phyloP scores from a whole-genome alignment of 2,113 vertebrate species.

The Zosterops borbonicus region DNA sequence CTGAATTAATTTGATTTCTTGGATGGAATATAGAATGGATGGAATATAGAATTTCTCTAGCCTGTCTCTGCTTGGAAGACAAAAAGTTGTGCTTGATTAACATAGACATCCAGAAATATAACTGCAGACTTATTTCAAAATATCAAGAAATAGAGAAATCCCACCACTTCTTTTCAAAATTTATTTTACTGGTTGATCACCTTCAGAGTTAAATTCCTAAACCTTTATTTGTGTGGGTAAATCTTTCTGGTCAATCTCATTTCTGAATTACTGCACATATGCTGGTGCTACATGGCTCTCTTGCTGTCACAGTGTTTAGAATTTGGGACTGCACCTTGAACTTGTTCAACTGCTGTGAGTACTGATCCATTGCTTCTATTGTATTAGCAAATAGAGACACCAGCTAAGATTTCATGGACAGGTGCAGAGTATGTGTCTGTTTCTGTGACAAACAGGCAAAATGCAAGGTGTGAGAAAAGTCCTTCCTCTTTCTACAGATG shows the following conservation, averaged over 20 bases:
- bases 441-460: neutral
- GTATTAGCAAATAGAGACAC: neutral
- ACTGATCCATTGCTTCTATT: neutral
- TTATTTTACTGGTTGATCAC: neutral
- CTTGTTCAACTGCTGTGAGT: neutral
- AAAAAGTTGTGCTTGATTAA: neutral
- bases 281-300: neutral
- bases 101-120: neutral
- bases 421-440: accelerated
- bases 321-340: neutral
- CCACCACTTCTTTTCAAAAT: neutral
- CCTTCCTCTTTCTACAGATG: neutral
- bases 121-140: neutral
- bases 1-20: neutral
- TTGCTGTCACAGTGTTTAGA: neutral
- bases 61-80: neutral
- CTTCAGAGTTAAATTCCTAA: neutral
- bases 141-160: neutral
- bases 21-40: neutral
- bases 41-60: neutral
- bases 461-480: neutral
- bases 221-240: neutral
- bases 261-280: neutral
- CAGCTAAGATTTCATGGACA: neutral
- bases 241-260: neutral